Conservation (phyloP, 2,113 vertebrate genomes). For the Henicopernis longicauda region DNA sequence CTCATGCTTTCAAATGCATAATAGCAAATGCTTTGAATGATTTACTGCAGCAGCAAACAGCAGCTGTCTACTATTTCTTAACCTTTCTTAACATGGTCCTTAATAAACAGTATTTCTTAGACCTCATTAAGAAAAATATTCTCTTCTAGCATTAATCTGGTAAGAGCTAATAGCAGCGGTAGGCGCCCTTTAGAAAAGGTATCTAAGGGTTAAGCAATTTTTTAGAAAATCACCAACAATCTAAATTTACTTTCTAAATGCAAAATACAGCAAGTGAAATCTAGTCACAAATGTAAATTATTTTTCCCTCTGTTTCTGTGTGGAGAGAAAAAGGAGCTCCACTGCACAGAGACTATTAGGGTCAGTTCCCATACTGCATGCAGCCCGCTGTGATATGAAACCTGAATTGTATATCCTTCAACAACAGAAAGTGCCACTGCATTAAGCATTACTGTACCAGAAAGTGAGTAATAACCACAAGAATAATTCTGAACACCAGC, state of each 20-base stretch:
- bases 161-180: not conserved
- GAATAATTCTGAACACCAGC: not conserved
- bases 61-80: not conserved
- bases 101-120: not conserved
- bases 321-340: not conserved
- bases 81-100: not conserved
- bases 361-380: not conserved
- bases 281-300: not conserved
- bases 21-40: constrained; percentile 11
- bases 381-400: not conserved
- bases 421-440: not conserved
- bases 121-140: not conserved
- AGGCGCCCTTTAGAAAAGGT: not conserved
- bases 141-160: not conserved
- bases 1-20: not conserved
- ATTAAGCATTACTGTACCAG: not conserved
- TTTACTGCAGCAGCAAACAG: not conserved
- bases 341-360: not conserved
- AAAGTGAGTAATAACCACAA: not conserved
- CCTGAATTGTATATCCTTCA: not conserved
- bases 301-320: not conserved
- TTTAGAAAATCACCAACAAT: not conserved
- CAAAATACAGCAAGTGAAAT: not conserved
- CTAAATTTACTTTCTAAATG: not conserved
- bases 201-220: not conserved